Evolutionary conservation across 2,113 vertebrate genomes (phyloP).

Genomic region (Burhinus bistriatus): DNA sequence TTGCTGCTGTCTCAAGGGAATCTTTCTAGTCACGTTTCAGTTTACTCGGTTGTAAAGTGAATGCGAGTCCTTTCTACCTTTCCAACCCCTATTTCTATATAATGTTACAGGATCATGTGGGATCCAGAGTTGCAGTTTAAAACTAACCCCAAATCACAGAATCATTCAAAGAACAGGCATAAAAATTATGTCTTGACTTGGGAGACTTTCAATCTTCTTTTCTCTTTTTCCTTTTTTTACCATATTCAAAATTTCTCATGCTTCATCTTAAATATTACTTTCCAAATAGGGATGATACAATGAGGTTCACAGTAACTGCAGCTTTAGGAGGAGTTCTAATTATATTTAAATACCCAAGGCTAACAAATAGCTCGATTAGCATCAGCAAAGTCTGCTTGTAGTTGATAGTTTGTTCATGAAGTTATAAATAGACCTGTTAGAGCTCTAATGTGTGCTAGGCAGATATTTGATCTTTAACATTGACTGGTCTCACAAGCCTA

Average conservation of each 20-base stretch:
- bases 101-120: not conserved
- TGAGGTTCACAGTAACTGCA: not conserved
- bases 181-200: not conserved
- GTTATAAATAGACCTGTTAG: constrained; percentile 17
- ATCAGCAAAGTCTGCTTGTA: not conserved
- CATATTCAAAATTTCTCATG: not conserved
- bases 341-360: constrained; percentile 42
- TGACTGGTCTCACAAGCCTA: not conserved
- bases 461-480: constrained; percentile 7
- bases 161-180: not conserved
- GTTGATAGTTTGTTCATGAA: constrained; percentile 1
- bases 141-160: not conserved
- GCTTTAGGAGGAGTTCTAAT: constrained; percentile 46
- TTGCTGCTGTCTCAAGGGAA: not conserved
- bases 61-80: not conserved
- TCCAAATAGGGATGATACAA: not conserved
- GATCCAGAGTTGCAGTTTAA: not conserved
- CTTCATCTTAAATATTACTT: not conserved
- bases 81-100: not conserved
- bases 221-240: not conserved
- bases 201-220: not conserved
- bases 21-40: not conserved
- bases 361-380: constrained; percentile 38
- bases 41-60: not conserved
- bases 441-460: not conserved